Conservation (phyloP, 2,113 vertebrate species). For the Siniperca chuatsi region DNA sequence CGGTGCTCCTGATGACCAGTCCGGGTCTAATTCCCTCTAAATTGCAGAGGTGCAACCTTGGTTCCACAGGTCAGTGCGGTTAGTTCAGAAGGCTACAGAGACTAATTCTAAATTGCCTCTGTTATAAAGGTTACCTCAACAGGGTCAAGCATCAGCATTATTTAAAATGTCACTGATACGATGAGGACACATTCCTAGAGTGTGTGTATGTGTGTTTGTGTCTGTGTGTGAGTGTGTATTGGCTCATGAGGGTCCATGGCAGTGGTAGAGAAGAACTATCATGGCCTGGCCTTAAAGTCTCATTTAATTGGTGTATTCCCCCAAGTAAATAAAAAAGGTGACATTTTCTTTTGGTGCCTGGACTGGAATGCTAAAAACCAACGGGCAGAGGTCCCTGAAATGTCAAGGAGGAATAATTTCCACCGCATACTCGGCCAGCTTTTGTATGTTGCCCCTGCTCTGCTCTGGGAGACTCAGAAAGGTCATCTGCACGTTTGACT, state of each 20-base stretch:
- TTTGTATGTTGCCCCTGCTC: constrained; percentile 66
- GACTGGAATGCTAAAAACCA: constrained; percentile 82
- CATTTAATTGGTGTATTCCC: constrained; percentile 85
- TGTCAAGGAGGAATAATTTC: constrained; percentile 87
- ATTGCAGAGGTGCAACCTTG: constrained; percentile 13
- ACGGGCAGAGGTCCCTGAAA: constrained; percentile 75
- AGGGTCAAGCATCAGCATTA: constrained; percentile 79
- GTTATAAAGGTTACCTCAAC: constrained; percentile 76
- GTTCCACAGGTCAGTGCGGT: constrained; percentile 58
- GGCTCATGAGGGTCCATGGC: constrained; percentile 53
- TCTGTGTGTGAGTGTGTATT: constrained; percentile 31
- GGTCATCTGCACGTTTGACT: constrained; percentile 82
- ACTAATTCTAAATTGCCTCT: constrained; percentile 71
- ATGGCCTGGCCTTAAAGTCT: constrained; percentile 80
- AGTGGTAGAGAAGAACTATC: constrained; percentile 63
- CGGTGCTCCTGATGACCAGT: not conserved
- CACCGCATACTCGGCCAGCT: constrained; percentile 70
- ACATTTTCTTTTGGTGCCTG: constrained; percentile 82
- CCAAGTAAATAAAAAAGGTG: constrained; percentile 86
- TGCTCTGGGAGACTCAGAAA: constrained; percentile 75
- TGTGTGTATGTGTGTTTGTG: constrained; percentile 18
- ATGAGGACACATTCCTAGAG: constrained; percentile 64
- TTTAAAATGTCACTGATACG: constrained; percentile 79
- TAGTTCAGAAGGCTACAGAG: constrained; percentile 63
- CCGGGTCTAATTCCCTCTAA: not conserved